phyloP scores from a whole-genome alignment of 2,113 vertebrate genomes.

The Megaleporinus macrocephalus region DNA sequence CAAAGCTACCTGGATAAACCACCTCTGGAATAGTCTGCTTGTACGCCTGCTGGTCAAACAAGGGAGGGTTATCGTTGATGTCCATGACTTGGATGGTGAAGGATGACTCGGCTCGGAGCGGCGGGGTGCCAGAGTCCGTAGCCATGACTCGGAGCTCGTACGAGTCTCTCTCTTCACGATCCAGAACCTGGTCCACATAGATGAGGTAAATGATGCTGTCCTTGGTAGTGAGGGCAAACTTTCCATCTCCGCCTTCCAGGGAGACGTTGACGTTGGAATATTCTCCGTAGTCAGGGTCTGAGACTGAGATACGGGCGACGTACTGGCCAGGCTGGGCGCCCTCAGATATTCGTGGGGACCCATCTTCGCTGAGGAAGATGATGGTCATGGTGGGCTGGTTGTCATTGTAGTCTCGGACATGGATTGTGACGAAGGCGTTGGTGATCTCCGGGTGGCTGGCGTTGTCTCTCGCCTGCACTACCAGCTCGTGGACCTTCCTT shows the following conservation, averaged over 20 bases:
- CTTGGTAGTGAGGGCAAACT: slow-evolving; percentile 96
- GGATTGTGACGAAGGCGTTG: slow-evolving; percentile 95
- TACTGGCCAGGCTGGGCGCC: slow-evolving; percentile 95
- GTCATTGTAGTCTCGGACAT: slow-evolving; percentile 96
- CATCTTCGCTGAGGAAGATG: slow-evolving; percentile 97
- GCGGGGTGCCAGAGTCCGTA: slow-evolving; percentile 92
- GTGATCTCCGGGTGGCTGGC: slow-evolving; percentile 94
- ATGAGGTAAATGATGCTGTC: slow-evolving; percentile 99
- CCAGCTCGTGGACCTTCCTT: slow-evolving; percentile 92
- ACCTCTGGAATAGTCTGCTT: slow-evolving; percentile 92
- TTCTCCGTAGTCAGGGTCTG: slow-evolving; percentile 95
- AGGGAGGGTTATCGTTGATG: slow-evolving; percentile 93
- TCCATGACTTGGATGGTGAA: slow-evolving; percentile 94
- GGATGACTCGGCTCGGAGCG: slow-evolving; percentile 90
- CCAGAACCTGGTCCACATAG: slow-evolving; percentile 91
- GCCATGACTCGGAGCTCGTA: slow-evolving; percentile 93
- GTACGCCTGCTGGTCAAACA: slow-evolving; percentile 92
- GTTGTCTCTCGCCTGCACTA: slow-evolving; percentile 93
- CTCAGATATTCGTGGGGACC: slow-evolving; percentile 92
- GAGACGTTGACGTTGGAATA: slow-evolving; percentile 97
- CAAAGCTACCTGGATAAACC: slow-evolving; percentile 93
- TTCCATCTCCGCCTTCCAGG: slow-evolving; percentile 94
- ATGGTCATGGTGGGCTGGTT: slow-evolving; percentile 99
- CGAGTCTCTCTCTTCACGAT: slow-evolving; percentile 93
- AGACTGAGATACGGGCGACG: slow-evolving; percentile 96